phyloP scores from a whole-genome alignment of 2,888 invertebrate species.

The Trachelus tabidus region DNA sequence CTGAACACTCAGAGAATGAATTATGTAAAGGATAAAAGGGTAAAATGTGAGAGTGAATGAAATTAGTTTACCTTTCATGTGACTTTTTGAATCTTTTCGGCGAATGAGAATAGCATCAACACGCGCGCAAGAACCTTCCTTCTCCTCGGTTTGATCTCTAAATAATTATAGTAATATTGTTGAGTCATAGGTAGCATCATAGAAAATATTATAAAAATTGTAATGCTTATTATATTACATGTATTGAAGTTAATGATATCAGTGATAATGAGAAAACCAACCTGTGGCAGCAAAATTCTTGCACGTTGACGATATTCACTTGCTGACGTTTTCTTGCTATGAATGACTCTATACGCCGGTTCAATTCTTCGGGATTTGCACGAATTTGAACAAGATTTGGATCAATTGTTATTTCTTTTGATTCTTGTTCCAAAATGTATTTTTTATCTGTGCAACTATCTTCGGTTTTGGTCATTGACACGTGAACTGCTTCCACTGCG shows the following conservation, averaged over 20 bases:
- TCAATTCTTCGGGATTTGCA: constrained; percentile 74
- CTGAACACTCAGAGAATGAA: constrained; percentile 64
- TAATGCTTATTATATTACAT: constrained; percentile 9
- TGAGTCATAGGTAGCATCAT: neutral
- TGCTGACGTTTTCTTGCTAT: constrained; percentile 81
- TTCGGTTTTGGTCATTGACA: neutral
- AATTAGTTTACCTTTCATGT: constrained; percentile 76
- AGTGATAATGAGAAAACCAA: constrained; percentile 29
- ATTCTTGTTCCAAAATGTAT: constrained; percentile 35
- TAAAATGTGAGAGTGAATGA: constrained; percentile 8
- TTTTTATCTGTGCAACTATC: neutral
- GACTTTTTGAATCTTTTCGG: constrained; percentile 81
- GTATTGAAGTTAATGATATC: neutral
- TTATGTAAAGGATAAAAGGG: neutral
- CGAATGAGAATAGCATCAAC: constrained; percentile 79
- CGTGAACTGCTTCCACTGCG: neutral
- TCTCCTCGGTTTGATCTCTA: constrained; percentile 61
- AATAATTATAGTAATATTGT: constrained; percentile 11
- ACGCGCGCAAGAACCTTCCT: constrained; percentile 77
- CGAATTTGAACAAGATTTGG: constrained; percentile 76
- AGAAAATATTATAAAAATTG: constrained; percentile 7
- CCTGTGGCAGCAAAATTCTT: constrained; percentile 75
- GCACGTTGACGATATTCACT: constrained; percentile 77
- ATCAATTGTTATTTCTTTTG: constrained; percentile 57
- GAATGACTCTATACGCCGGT: constrained; percentile 79